These are phyloP conservation scores for Brachionus koreanus DNA, from an alignment of 1,140 invertebrate species.

Conservation along the genomic window DNA sequence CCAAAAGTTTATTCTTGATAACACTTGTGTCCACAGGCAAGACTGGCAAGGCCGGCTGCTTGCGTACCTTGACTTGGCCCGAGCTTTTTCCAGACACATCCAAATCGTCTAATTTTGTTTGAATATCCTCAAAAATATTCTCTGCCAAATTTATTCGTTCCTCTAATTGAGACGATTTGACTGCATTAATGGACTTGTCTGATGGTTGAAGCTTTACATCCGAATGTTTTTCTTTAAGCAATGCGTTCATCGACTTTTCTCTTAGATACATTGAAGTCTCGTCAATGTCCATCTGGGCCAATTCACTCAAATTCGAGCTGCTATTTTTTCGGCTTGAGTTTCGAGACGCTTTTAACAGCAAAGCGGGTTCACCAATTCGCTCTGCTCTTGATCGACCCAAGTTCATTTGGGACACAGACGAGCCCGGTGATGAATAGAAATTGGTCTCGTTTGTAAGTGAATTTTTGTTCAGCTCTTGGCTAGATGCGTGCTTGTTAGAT, in stretches of 20 bases:
- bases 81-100: not conserved
- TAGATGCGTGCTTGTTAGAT: slow-evolving; percentile 10
- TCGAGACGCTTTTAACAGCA: not conserved
- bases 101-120: not conserved
- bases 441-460: not conserved
- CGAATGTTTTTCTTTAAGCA: not conserved
- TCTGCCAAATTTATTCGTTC: not conserved
- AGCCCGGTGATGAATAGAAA: slow-evolving; percentile 5
- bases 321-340: slow-evolving; percentile 10
- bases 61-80: not conserved
- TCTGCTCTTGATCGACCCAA: not conserved
- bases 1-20: not conserved
- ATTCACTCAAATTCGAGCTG: slow-evolving; percentile 6
- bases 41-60: not conserved
- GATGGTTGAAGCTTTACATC: not conserved
- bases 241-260: not conserved
- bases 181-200: not conserved
- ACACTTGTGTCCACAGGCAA: not conserved
- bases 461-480: not conserved
- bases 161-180: not conserved
- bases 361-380: not conserved
- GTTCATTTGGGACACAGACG: not conserved
- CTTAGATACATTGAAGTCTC: not conserved
- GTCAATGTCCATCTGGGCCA: not conserved
- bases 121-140: not conserved